Base-by-base conservation (phyloP, 2,888 invertebrate species). In the Xanthia icteritia region DNA sequence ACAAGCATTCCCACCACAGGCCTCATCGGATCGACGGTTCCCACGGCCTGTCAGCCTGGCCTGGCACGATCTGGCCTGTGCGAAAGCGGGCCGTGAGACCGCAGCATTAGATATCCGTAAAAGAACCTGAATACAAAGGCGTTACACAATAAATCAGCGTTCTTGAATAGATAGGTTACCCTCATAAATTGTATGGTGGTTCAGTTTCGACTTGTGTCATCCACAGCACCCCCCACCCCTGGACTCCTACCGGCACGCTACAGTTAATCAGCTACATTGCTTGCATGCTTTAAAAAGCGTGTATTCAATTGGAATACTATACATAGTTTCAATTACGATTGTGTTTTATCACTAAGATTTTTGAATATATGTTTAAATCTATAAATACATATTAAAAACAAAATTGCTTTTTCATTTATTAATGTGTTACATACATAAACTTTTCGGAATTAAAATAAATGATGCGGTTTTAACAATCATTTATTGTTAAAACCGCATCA, bases 201-300 rank as follows among this genome's bases (percentile, higher is more conserved):
- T 81, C 77, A 27, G n/a, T 77, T 63, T 36, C 6, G 20, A 17
- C 9, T 71, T 11, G 65, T 63, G 23, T 67, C 63, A 67, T 48
- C 42, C 76, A 45, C 65, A 20, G 51, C 60, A 39, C 17, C 48
- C 75, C 58, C 72, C 45, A 45, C 27, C 66, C 45, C 31, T 31
- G 5, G n/a, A 2, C 31, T 31, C 15, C 17, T 15, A 27, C 54
- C 2, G 8, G 23, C 5, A 20, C 51, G 8, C 20, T 20, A 51
- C 51, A 54, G 66, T 67, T 82, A 82, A 82, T 82, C 67, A 82
- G 66, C 36, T n/a, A 63, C 61, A 23, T 77, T 61, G 70, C 51
- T 68, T 39, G 42, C 67, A 64, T 42, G 8, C 11, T n/a, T 45
- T 31, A 31, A n/a, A 45, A 75, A 56, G 45, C 54, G 4, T 36